phyloP scores from a whole-genome alignment of 2,888 invertebrate genomes.

The Nomada lathburiana region DNA sequence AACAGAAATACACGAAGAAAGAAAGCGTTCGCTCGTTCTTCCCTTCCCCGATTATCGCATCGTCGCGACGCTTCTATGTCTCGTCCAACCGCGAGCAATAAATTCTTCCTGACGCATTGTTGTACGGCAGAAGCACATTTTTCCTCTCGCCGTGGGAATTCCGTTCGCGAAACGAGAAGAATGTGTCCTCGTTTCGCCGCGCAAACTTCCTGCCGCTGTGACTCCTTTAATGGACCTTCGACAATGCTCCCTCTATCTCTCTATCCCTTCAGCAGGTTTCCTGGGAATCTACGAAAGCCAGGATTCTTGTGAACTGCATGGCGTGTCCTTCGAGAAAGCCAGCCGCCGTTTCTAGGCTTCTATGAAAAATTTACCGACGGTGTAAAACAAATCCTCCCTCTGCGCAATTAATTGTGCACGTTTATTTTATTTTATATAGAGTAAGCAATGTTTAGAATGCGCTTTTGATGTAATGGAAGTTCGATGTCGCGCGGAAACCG shows the following conservation, averaged over 20 bases:
- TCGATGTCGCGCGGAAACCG: too few species aligned
- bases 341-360: not conserved
- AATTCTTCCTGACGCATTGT: conserved; percentile 14
- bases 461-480: too few species aligned
- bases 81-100: conserved; percentile 5
- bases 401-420: not conserved
- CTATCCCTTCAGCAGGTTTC: not conserved
- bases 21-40: not conserved
- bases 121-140: conserved; percentile 3
- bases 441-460: not conserved
- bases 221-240: conserved; percentile 41
- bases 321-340: not conserved
- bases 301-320: conserved; percentile 21
- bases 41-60: not conserved
- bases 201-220: not conserved
- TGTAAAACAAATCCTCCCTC: not conserved
- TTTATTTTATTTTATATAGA: not conserved
- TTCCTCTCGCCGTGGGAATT: not conserved
- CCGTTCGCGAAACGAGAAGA: conserved; percentile 5
- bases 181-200: conserved; percentile 19
- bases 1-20: not conserved
- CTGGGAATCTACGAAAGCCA: not conserved
- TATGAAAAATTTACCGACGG: not conserved
- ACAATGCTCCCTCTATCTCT: conserved; percentile 12
- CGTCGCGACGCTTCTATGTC: not conserved